Evolutionary conservation across 2,797 vertebrate species (phyloP).

Genomic region (Sebastes melanostomus): DNA sequence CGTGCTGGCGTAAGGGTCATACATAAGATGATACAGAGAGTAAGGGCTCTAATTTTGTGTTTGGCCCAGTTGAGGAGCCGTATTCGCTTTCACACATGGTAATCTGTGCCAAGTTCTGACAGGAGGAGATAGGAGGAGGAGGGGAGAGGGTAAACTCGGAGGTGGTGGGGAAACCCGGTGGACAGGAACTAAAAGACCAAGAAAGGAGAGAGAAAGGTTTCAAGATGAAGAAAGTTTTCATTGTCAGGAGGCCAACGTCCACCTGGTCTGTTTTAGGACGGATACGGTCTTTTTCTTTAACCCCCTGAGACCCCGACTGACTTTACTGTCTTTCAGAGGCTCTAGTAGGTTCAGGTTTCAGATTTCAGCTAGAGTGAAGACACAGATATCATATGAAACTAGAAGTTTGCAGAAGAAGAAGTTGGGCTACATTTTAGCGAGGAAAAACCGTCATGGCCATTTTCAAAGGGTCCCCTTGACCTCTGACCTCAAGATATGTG

Average conservation of each 20-base stretch:
- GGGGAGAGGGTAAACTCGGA: conserved; percentile 25
- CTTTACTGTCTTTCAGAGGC: too few relatives aligned
- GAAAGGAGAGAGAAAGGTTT: conserved; percentile 39
- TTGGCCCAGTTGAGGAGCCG: conserved; percentile 76
- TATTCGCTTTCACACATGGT: conserved; percentile 78
- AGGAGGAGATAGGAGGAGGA: conserved; percentile 20
- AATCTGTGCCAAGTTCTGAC: conserved; percentile 67
- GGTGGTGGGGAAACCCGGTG: conserved; percentile 29
- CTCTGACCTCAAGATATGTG: too few relatives aligned
- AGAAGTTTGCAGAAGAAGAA: too few relatives aligned
- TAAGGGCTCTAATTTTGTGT: conserved; percentile 89
- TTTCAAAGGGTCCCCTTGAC: too few relatives aligned
- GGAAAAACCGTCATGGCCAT: accelerated
- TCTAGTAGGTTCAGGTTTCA: too few relatives aligned
- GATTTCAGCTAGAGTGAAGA: too few relatives aligned
- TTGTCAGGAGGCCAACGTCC: background rate
- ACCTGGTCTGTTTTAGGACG: background rate
- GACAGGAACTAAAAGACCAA: conserved; percentile 47
- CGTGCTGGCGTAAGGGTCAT: conserved; percentile 70
- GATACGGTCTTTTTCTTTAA: background rate
- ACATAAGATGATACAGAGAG: conserved; percentile 76
- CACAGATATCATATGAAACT: too few relatives aligned
- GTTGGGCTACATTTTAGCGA: too few relatives aligned
- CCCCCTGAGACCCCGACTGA: too few relatives aligned
- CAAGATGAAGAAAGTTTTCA: background rate